Percentiles rank a stretch among this genome's conserved stretches.
Conservation (phyloP, 2,113 vertebrate genomes). For the Mystacornis crossleyi region DNA sequence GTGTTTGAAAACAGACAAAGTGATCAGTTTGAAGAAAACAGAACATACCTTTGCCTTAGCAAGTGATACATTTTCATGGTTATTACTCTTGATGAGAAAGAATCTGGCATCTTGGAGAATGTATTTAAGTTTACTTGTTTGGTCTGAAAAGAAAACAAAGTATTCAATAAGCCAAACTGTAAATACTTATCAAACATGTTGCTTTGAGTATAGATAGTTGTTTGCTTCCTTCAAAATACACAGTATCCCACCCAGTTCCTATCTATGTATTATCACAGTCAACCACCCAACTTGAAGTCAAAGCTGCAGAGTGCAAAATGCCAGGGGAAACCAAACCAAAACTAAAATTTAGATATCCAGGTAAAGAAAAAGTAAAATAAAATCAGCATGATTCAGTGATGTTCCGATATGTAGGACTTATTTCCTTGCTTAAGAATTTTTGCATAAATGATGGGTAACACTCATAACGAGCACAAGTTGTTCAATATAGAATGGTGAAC, state of each 20-base stretch:
- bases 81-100: constrained; percentile 99
- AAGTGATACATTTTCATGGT: constrained; percentile 96
- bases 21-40: not conserved
- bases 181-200: not conserved
- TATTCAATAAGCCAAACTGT: constrained; percentile 7
- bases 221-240: not conserved
- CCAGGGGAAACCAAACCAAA: constrained; percentile 49
- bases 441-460: not conserved
- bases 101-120: constrained; percentile 93
- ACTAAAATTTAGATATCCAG: constrained; percentile 26
- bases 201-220: not conserved
- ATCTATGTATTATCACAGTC: not conserved
- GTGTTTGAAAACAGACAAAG: not conserved
- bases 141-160: constrained; percentile 81
- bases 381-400: constrained; percentile 68
- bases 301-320: constrained; percentile 43
- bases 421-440: not conserved
- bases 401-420: constrained; percentile 67
- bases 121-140: constrained; percentile 93
- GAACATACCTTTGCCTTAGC: constrained; percentile 94
- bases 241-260: constrained; percentile 36
- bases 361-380: constrained; percentile 12
- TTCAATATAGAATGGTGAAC: not conserved
- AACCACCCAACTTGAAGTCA: not conserved
- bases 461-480: rapidly evolving